Evolutionary conservation across 1,140 invertebrate genomes (phyloP).

Genomic region (Anastatus disparis): DNA sequence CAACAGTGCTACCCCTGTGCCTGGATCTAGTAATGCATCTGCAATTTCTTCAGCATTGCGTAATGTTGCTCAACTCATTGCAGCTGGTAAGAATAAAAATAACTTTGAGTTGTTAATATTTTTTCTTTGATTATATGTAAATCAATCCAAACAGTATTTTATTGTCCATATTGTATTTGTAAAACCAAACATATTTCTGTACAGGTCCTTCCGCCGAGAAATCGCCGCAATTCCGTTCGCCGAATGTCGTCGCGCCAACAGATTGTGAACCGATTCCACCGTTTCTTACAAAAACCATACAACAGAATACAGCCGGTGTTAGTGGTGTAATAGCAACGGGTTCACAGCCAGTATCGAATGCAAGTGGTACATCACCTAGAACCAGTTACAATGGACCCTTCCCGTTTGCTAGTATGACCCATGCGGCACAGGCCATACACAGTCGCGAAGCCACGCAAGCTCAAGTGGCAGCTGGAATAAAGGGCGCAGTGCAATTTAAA

Average conservation of each 20-base stretch:
- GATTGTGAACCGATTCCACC: slow-evolving; percentile 73
- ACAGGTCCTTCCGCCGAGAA: slow-evolving; percentile 62
- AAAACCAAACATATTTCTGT: no score
- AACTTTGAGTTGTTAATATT: background rate
- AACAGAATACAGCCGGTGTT: slow-evolving; percentile 45
- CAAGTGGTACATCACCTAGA: slow-evolving; percentile 58
- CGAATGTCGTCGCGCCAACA: slow-evolving; percentile 84
- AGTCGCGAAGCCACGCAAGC: slow-evolving; percentile 58
- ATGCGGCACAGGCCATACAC: slow-evolving; percentile 75
- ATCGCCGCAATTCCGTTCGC: slow-evolving; percentile 76
- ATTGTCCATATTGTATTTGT: slow-evolving; percentile 13
- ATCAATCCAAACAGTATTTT: background rate
- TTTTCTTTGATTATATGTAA: background rate
- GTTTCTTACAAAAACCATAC: slow-evolving; percentile 61
- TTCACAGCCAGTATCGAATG: slow-evolving; percentile 48
- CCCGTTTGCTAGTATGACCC: slow-evolving; percentile 91
- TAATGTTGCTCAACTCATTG: slow-evolving; percentile 64
- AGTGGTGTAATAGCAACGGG: slow-evolving; percentile 42
- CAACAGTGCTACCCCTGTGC: slow-evolving; percentile 55
- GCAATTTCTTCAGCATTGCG: slow-evolving; percentile 60
- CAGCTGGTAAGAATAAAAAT: slow-evolving; percentile 54
- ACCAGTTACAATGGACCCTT: slow-evolving; percentile 74
- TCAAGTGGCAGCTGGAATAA: slow-evolving; percentile 51
- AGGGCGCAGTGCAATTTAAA: slow-evolving; percentile 66
- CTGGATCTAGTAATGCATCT: slow-evolving; percentile 62